phyloP scores from a whole-genome alignment of 2,888 invertebrate genomes.

The Diachrysia chrysitis region DNA sequence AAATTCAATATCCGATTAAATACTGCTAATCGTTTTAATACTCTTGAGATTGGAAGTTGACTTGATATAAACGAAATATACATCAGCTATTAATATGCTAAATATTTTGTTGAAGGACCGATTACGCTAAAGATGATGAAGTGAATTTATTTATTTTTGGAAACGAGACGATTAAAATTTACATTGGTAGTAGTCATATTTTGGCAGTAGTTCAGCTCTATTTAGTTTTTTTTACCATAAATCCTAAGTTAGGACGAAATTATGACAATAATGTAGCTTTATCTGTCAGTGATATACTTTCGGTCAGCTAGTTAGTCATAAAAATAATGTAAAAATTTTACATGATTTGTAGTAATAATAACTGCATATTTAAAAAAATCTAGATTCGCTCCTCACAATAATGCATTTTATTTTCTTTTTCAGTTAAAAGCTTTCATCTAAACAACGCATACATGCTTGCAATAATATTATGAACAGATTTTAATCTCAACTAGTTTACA shows the following conservation, averaged over 20 bases:
- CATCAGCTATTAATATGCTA: slow-evolving; percentile 66
- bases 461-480: neutral
- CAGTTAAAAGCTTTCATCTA: neutral
- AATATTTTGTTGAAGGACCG: slow-evolving; percentile 36
- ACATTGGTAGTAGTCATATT: neutral
- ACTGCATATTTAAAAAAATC: neutral
- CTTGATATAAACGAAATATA: slow-evolving; percentile 63
- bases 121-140: slow-evolving; percentile 17
- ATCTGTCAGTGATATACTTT: too few species aligned
- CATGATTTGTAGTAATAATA: too few species aligned
- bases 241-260: too few species aligned
- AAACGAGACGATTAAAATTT: neutral
- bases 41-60: slow-evolving; percentile 62
- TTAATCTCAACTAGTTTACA: neutral
- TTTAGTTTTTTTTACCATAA: too few species aligned
- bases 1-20: slow-evolving; percentile 70
- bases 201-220: too few species aligned
- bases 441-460: neutral
- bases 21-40: slow-evolving; percentile 66
- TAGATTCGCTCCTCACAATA: neutral
- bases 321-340: too few species aligned
- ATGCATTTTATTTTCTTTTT: neutral
- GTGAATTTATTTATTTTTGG: neutral
- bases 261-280: too few species aligned
- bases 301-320: too few species aligned